These are phyloP conservation scores for Lottia scabra DNA, from an alignment of 2,888 invertebrate genomes.

Conservation along the genomic window DNA sequence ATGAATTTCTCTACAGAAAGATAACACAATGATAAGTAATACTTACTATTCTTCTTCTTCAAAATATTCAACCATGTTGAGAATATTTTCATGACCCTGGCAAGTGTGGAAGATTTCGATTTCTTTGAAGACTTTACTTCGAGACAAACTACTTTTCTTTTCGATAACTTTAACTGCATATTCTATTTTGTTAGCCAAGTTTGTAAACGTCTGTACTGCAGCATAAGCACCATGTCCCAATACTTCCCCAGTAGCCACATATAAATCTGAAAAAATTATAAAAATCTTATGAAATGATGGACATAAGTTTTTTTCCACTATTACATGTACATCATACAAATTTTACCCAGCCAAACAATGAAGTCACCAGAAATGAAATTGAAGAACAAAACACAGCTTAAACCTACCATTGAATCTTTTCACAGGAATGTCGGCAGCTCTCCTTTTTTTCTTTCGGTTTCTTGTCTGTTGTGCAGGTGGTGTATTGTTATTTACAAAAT, in stretches of 20 bases:
- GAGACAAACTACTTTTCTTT: conserved; percentile 93
- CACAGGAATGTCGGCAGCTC: conserved; percentile 56
- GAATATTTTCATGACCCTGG: conserved; percentile 96
- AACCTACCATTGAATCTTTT: conserved; percentile 61
- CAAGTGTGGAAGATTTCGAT: conserved; percentile 99
- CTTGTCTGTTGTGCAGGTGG: conserved; percentile 28
- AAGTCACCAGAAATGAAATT: too few relatives aligned
- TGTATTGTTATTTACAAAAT: conserved; percentile 40
- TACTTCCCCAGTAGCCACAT: conserved; percentile 93
- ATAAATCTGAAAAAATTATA: conserved; percentile 79
- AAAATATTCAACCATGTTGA: conserved; percentile 90
- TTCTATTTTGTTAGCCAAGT: conserved; percentile 90
- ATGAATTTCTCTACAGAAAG: too few relatives aligned
- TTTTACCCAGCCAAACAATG: too few relatives aligned
- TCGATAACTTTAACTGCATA: conserved; percentile 96
- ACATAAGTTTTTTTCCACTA: background rate
- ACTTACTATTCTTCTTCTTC: conserved; percentile 83
- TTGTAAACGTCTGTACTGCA: conserved; percentile 92
- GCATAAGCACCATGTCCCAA: conserved; percentile 97
- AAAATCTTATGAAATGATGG: background rate
- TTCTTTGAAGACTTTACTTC: conserved; percentile 95
- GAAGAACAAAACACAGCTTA: too few relatives aligned
- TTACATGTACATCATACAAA: too few relatives aligned
- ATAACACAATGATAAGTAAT: too few relatives aligned
- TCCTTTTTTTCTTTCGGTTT: conserved; percentile 55